Base-by-base conservation (phyloP, 2,888 invertebrate species). In the Halocaridina rubra region DNA sequence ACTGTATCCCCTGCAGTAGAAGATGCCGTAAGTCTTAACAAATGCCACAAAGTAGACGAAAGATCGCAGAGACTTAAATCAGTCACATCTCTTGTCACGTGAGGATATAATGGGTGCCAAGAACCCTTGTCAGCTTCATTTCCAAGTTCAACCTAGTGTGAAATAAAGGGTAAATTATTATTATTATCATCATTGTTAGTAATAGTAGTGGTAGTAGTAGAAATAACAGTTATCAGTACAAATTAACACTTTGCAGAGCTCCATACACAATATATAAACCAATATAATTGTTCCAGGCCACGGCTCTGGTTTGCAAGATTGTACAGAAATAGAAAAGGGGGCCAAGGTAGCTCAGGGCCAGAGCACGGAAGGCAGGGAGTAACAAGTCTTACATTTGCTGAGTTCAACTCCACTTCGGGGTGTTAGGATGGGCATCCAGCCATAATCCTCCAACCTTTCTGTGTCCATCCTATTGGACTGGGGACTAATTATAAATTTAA, bases 1-100 rank as follows among this genome's bases (percentile, higher is more conserved):
- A 76, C 72, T 8, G 84, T 84, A 57, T 79, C 71, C 5, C 86
- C 86, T 8, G 86, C 82, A 3, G 59, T 82, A 46, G 86, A 86
- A 13, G 76, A 71, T 19, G 86, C 86, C 5, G 82, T 80, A 69
- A 86, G 57, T 19, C 72, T 24, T 27, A 84, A 79, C 22, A 80
- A 72, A 64, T 86, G 82, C 59, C 78, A 77, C 16, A 57, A 53
- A n/a, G 67, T 75, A 7, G 79, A 76, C 32, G 74, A 33, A 27
- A 86, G 75, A 76, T 82, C 86, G 57, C 86, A 86, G 53, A 86
- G 64, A 8, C 82, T 84, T 10, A 86, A 39, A 33, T 86, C 86
- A 33, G 67, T 64, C 8, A 76, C 67, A 57, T 82, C 82, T n/a
- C 80, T 53, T 22, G 80, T 80, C 33, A 86, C 82, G 59, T 79